Evolutionary conservation across 2,888 invertebrate species (phyloP).

Genomic region (Drosophila subsilvestris): DNA sequence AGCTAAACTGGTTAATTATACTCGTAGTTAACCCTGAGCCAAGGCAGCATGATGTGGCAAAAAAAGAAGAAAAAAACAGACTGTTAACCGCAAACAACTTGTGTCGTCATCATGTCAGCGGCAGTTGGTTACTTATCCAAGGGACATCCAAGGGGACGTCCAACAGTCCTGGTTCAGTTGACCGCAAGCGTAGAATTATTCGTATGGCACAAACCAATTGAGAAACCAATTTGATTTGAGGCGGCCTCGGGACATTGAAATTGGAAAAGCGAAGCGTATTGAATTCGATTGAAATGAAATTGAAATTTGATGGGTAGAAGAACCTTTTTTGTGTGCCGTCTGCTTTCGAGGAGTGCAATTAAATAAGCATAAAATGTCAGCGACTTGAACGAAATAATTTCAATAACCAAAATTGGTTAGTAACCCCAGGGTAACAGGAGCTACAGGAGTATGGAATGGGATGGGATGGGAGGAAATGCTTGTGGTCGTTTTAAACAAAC

Average conservation of each 20-base stretch:
- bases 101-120: conserved; percentile 44
- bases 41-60: conserved; percentile 34
- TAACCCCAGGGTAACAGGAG: background rate
- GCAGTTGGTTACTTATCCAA: conserved; percentile 6
- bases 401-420: conserved; percentile 55
- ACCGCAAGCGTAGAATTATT: conserved; percentile 61
- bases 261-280: conserved; percentile 68
- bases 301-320: conserved; percentile 54
- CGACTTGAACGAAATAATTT: conserved; percentile 67
- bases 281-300: conserved; percentile 68
- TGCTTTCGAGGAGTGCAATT: conserved; percentile 56
- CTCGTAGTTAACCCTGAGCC: conserved; percentile 3
- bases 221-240: conserved; percentile 47
- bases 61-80: background rate
- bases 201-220: conserved; percentile 52
- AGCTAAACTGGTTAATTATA: conserved; percentile 42
- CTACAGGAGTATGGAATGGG: conserved; percentile 5
- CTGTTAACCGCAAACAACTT: conserved; percentile 39
- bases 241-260: conserved; percentile 54
- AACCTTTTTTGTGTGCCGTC: conserved; percentile 22
- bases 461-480: conserved; percentile 47
- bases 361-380: conserved; percentile 75
- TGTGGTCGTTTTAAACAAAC: conserved; percentile 84
- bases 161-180: conserved; percentile 52
- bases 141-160: background rate